Base-by-base conservation (phyloP, 2,113 vertebrate genomes). In the Elaphurus davidianus region DNA sequence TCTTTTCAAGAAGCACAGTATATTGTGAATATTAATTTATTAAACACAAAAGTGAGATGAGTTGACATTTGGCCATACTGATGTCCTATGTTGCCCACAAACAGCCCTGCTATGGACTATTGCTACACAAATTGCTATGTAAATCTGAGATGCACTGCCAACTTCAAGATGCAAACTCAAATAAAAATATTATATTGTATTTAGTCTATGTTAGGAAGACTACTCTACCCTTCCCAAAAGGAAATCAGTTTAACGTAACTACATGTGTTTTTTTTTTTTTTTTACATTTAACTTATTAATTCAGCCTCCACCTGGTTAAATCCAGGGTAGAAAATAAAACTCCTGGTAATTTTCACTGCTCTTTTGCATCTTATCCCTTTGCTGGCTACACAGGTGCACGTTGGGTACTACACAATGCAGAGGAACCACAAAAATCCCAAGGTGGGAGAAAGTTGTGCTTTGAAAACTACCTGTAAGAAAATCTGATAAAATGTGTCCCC, bases 341-440 rank as follows among this genome's bases (percentile, higher is more conserved):
- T 10, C 16, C 19, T 17, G 54, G 28, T 10, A 7, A 30, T 50
- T 54, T 19, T 21, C 30, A 47, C 3, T 17, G 43, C 9, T 45
- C 7, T n/a, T 33, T 52, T 71, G 13, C 4, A 8, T 5, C 28
- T 40, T 6, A 33, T 7, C 30, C 4, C 6, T 17, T 21, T 9
- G n/a, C 14, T 7, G 13, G 14, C 87, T 60, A 33, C 2, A 7
- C 21, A 27, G 82, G 7, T 25, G 21, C 36, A 15, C 0, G 1
- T 0, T 3, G 0, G 17, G n/a, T 52, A 33, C 7, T 30, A 28
- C 19, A 16, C 6, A 7, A 9, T 27, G 30, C 5, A 1, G 15
- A 13, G 3, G 12, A 81, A 10, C 0, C 40, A 43, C 9, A 6
- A n/a, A 91, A 59, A 15, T 2, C 45, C 57, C 55, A 13, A 81